Evolutionary conservation across 2,797 vertebrate species (phyloP).

Genomic region (Tinamus major): DNA sequence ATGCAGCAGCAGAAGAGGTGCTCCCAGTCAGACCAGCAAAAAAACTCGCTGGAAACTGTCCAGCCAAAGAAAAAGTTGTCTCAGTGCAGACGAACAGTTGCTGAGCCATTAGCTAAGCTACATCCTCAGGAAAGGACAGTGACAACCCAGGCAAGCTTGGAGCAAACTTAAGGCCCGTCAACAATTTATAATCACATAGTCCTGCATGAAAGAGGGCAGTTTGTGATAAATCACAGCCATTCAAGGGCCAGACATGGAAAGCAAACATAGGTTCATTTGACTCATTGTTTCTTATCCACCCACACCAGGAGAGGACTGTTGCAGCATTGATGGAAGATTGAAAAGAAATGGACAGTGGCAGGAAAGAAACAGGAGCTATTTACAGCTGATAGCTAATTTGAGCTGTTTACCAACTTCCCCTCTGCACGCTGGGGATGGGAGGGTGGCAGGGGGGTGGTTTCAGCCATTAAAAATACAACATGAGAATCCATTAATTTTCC

Average conservation of each 20-base stretch:
- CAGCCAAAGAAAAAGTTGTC: neutral
- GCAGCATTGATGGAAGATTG: slow-evolving; percentile 1
- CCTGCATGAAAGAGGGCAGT: slow-evolving; percentile 20
- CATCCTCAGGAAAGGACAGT: neutral
- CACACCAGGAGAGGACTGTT: slow-evolving; percentile 51
- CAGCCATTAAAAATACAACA: slow-evolving; percentile 68
- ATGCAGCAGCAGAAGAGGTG: neutral
- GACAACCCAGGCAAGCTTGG: neutral
- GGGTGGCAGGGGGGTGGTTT: slow-evolving; percentile 47
- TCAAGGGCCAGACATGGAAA: slow-evolving; percentile 54
- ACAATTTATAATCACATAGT: slow-evolving; percentile 8
- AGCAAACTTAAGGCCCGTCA: slow-evolving; percentile 1
- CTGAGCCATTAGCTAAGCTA: neutral
- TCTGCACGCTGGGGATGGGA: neutral
- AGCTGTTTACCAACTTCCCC: slow-evolving; percentile 53
- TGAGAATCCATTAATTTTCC: slow-evolving; percentile 75
- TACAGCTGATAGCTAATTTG: slow-evolving; percentile 24
- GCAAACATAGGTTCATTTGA: slow-evolving; percentile 60
- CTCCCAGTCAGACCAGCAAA: neutral
- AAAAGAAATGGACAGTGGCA: slow-evolving; percentile 37
- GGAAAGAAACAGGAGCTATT: slow-evolving; percentile 32
- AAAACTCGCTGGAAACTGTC: neutral
- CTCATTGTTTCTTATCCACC: slow-evolving; percentile 30
- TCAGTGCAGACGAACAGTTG: neutral
- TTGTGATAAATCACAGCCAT: slow-evolving; percentile 48